Evolutionary conservation across 2,797 vertebrate species (phyloP).

Genomic region (Semaprochilodus insignis): DNA sequence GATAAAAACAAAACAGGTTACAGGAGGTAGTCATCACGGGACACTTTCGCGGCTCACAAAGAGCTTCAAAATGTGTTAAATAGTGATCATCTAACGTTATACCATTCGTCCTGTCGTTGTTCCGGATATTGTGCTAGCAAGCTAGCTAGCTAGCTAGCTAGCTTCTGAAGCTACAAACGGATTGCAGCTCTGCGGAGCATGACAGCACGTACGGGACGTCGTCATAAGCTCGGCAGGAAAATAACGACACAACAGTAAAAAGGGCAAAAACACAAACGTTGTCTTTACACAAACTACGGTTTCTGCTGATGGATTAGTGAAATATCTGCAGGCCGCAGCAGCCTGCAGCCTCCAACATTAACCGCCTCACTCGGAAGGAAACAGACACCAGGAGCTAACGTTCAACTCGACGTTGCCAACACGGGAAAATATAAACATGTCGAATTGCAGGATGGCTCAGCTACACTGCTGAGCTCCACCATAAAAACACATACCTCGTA

Average conservation of each 20-base stretch:
- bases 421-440: not conserved
- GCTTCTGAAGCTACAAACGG: too few species aligned
- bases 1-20: not conserved
- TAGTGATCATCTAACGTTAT: too few species aligned
- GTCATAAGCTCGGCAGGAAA: not conserved
- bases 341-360: not conserved
- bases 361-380: not conserved
- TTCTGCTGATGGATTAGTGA: not conserved
- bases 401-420: not conserved
- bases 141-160: not conserved
- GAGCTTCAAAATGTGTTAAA: not conserved
- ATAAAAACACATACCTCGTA: slow-evolving; percentile 41
- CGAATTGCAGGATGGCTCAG: too few species aligned
- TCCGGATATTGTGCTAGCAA: too few species aligned
- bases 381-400: not conserved
- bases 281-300: not conserved
- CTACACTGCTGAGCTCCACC: not conserved
- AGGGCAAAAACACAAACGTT: not conserved
- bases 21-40: not conserved
- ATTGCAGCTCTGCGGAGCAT: too few species aligned
- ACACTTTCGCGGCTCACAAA: not conserved
- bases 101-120: too few species aligned
- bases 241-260: not conserved
- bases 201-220: not conserved
- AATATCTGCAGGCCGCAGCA: not conserved